These are phyloP conservation scores for Epinotia nisella DNA, from an alignment of 2,888 invertebrate genomes.

Conservation along the genomic window DNA sequence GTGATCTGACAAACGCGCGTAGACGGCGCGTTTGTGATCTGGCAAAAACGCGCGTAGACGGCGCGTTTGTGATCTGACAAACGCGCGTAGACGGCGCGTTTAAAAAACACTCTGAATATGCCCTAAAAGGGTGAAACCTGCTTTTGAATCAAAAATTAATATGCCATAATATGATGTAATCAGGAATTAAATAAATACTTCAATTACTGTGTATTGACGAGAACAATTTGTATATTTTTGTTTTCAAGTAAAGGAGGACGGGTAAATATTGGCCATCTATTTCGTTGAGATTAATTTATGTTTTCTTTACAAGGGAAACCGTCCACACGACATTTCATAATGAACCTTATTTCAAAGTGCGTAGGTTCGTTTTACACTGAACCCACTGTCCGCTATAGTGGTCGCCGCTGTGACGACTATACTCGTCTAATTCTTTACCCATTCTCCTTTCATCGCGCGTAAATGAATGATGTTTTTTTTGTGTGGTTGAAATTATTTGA, in stretches of 20 bases:
- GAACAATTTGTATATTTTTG: conserved; percentile 14
- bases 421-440: neutral
- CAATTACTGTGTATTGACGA: neutral
- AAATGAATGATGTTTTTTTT: conserved; percentile 15
- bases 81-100: no score
- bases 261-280: neutral
- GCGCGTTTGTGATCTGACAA: no score
- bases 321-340: neutral
- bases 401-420: neutral
- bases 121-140: neutral
- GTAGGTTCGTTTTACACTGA: neutral
- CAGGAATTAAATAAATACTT: neutral
- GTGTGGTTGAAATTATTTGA: no score
- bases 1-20: no score
- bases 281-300: neutral
- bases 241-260: conserved; percentile 1
- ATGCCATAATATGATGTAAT: neutral
- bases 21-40: no score
- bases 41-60: no score
- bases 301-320: neutral
- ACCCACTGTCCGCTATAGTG: neutral
- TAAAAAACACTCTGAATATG: no score
- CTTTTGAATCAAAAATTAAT: neutral
- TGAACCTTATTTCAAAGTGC: neutral
- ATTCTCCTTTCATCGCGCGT: conserved; percentile 4